Evolutionary conservation across 1,140 invertebrate genomes (phyloP), one percentile per base, ranked within the genome.

Genomic region (Drosophila albomicans): DNA sequence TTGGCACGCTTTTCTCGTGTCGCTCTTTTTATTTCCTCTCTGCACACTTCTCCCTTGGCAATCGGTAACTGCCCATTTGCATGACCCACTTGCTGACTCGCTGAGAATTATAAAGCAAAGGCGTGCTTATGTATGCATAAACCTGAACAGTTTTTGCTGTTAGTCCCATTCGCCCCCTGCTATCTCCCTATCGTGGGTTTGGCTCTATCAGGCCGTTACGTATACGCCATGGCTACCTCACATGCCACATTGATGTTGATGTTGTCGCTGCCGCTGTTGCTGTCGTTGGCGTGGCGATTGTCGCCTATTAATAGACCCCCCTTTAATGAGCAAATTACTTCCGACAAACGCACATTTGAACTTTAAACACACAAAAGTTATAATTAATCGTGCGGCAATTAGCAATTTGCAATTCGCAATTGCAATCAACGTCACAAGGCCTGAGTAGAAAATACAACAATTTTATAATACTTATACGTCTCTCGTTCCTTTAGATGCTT

Each of bases 281-380:
- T 70, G 62, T 15, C 54, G 54, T 49, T 70, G 66, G 41, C 56
- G 63, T 59, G 38, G 25, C 66, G 62, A 76, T 70, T 78, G 57
- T 52, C 64, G 59, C 20, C 77, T 89, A 89, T 88, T 84, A 84
- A 78, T 88, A 78, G 81, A 69, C 43, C 43, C 32, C 65, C 46
- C 10, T 73, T 75, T 67, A 85, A 70, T 78, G 79, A 68, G 69
- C 70, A 80, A 87, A 84, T 77, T 70, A 78, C 80, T 88, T 88
- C 85, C 84, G 85, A 67, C 78, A 75, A 84, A 82, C 78, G 85
- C 84, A 89, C 75, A 80, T 67, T 88, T 89, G 74, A 88, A 88
- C 84, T 89, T 84, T 89, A 56, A 41, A 59, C 25, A 52, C 41
- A 78, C 49, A 51, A 72, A 61, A 59, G 59, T 51, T 87, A 87